Evolutionary conservation across 1,140 invertebrate species (phyloP).

Genomic region (Tetraneura akinire): DNA sequence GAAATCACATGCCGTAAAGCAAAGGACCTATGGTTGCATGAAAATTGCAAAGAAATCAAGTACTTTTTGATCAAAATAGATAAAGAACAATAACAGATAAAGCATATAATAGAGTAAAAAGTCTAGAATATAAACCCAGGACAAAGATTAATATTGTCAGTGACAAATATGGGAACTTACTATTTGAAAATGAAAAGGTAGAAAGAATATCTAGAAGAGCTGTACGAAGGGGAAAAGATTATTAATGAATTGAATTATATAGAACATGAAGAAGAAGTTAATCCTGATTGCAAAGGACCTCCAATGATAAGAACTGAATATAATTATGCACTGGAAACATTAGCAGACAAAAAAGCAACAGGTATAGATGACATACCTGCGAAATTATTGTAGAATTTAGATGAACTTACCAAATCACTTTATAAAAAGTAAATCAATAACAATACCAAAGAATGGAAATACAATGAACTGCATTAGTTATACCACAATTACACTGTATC

Average conservation of each 20-base stretch:
- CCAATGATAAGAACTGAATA: constrained; percentile 11
- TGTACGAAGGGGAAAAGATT: constrained; percentile 39
- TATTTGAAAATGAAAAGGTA: constrained; percentile 48
- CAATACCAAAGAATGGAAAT: constrained; percentile 33
- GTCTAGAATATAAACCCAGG: constrained; percentile 35
- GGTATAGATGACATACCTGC: constrained; percentile 18
- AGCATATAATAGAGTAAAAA: constrained; percentile 36
- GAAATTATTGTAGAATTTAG: constrained; percentile 23
- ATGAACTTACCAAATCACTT: background rate
- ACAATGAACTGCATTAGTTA: constrained; percentile 5
- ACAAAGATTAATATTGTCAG: constrained; percentile 38
- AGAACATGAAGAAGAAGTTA: constrained; percentile 22
- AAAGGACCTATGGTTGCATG: constrained; percentile 19
- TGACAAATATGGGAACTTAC: constrained; percentile 23
- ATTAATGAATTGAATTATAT: constrained; percentile 29
- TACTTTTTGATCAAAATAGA: constrained; percentile 1
- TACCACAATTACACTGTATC: constrained; percentile 3
- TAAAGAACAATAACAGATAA: constrained; percentile 1
- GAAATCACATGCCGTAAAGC: background rate
- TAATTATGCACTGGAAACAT: constrained; percentile 9
- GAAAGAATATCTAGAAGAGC: constrained; percentile 46
- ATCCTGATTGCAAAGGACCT: constrained; percentile 36
- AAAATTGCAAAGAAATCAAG: constrained; percentile 40
- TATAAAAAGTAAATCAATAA: constrained; percentile 26
- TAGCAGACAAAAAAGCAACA: constrained; percentile 10